A percentile compares a stretch with the other conserved stretches of the same genome.
These are phyloP conservation scores for Melinaea marsaeus DNA, from an alignment of 2,888 invertebrate species.

Conservation along the genomic window DNA sequence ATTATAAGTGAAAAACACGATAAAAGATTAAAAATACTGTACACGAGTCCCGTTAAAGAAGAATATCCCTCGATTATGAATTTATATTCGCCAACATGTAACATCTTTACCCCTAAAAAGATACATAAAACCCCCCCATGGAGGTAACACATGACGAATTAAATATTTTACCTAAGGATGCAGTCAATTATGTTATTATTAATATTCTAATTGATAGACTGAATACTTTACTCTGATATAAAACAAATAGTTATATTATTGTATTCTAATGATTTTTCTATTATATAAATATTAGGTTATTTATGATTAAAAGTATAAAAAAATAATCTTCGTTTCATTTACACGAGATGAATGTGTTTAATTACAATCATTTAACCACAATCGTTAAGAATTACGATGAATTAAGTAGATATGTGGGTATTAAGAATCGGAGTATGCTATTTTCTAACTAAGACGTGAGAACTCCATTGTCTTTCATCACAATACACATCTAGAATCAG, in stretches of 20 bases:
- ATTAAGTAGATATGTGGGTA: constrained; percentile 19
- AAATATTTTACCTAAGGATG: constrained; percentile 5
- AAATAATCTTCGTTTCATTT: neutral
- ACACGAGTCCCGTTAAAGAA: constrained; percentile 38
- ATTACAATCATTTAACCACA: too few relatives aligned
- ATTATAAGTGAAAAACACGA: constrained; percentile 48
- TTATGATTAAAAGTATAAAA: neutral
- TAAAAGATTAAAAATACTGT: constrained; percentile 44
- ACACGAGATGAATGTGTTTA: neutral
- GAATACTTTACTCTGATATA: neutral
- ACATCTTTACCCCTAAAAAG: constrained; percentile 2
- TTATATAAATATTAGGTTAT: constrained; percentile 3
- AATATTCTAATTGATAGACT: neutral
- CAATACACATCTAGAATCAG: constrained; percentile 19
- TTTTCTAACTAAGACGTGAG: constrained; percentile 40
- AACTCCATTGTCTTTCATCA: constrained; percentile 31
- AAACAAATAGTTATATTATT: constrained; percentile 12
- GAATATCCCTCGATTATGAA: constrained; percentile 41
- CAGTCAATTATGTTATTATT: constrained; percentile 5
- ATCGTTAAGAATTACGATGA: neutral
- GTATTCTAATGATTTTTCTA: constrained; percentile 10
- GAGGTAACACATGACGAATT: constrained; percentile 23
- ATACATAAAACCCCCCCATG: constrained; percentile 20
- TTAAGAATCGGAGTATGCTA: constrained; percentile 18
- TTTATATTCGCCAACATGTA: constrained; percentile 21